Conservation (phyloP, 2,113 vertebrate species). For the Saccopteryx bilineata region DNA sequence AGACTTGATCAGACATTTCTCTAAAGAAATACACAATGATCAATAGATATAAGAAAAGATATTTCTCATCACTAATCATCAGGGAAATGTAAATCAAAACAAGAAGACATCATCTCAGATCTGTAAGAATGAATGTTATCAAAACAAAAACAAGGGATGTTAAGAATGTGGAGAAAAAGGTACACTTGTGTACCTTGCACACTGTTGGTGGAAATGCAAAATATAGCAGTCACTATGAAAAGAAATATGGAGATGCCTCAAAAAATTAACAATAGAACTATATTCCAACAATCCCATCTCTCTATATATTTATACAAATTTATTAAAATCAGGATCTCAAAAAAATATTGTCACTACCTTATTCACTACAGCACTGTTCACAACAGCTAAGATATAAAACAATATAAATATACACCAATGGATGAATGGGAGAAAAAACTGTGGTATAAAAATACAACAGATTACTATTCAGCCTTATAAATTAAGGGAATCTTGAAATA, state of each 20-base stretch:
- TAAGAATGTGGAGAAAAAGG: neutral
- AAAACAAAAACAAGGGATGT: neutral
- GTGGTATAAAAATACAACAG: neutral
- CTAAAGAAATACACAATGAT: neutral
- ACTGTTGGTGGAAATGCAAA: neutral
- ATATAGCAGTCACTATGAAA: neutral
- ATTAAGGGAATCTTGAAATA: neutral
- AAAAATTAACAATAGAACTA: neutral
- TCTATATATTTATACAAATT: neutral
- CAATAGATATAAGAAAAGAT: neutral
- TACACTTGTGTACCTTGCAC: neutral
- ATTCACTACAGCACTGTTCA: neutral
- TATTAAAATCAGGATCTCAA: neutral
- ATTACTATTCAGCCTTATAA: neutral
- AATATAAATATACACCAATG: neutral
- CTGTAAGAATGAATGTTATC: neutral
- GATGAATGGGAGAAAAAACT: neutral
- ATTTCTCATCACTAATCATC: neutral
- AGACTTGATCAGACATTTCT: neutral
- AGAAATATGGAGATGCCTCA: neutral
- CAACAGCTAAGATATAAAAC: neutral
- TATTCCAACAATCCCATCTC: neutral
- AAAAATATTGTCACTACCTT: neutral
- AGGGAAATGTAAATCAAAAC: constrained; percentile 16
- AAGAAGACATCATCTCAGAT: neutral